Percentiles rank a stretch among this genome's conserved stretches.
These are phyloP conservation scores for Resseliella maxima DNA, from an alignment of 2,888 invertebrate species.

Conservation along the genomic window DNA sequence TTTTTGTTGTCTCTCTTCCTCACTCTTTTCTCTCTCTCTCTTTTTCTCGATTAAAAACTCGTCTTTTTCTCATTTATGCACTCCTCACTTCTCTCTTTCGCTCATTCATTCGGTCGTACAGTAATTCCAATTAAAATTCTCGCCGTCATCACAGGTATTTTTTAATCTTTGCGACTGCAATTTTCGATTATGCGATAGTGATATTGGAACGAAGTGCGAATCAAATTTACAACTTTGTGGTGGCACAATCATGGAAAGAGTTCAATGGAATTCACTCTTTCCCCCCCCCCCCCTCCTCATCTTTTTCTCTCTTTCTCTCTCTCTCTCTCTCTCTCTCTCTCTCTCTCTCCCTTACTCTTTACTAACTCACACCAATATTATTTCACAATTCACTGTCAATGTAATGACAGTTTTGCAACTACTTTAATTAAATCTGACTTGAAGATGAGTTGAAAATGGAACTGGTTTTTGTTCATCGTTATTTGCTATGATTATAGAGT, in stretches of 20 bases:
- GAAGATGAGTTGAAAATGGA: background rate
- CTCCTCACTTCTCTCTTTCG: background rate
- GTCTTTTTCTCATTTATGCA: too few species aligned
- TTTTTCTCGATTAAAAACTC: too few species aligned
- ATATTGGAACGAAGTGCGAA: background rate
- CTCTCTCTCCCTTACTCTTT: background rate
- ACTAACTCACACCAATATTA: background rate
- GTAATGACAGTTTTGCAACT: background rate
- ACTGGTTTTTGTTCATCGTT: background rate
- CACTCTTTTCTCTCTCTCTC: too few species aligned
- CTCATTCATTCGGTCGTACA: background rate
- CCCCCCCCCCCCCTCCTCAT: too few species aligned
- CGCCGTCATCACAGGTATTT: conserved; percentile 17
- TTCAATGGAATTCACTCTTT: too few species aligned
- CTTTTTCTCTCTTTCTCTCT: background rate
- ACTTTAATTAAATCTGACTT: background rate
- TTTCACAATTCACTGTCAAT: background rate
- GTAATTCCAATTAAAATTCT: conserved; percentile 43
- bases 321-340: background rate
- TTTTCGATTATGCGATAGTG: background rate
- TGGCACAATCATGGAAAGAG: background rate
- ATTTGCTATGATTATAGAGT: too few species aligned
- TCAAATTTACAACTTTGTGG: conserved; percentile 24
- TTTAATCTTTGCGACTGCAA: background rate
- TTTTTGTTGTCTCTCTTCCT: too few species aligned